Conservation (phyloP, 2,113 vertebrate species). For the Gasterosteus aculeatus region DNA sequence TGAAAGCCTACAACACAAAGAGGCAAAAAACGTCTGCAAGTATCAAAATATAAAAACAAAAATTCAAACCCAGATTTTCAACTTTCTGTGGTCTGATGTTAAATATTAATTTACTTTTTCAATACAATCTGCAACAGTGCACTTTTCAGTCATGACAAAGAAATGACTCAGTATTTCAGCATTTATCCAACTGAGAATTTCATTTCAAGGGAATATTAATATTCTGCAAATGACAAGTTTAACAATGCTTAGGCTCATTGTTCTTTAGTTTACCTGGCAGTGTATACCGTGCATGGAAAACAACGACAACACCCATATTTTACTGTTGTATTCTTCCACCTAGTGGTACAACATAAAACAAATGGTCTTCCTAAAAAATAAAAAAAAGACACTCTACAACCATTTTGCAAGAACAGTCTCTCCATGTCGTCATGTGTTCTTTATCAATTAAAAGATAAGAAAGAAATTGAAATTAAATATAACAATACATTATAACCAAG, state of each 20-base stretch:
- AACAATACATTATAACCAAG: background rate
- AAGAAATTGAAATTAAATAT: background rate
- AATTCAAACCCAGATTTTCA: background rate
- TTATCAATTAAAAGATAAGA: conserved; percentile 1
- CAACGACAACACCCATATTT: conserved; percentile 6
- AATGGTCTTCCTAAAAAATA: background rate
- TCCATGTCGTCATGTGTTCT: background rate
- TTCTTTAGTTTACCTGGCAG: conserved; percentile 13
- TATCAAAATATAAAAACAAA: too few species aligned
- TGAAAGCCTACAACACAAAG: too few species aligned
- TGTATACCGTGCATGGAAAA: background rate
- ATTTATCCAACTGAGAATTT: background rate
- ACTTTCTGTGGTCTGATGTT: background rate
- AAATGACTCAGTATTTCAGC: background rate
- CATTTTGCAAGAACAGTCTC: background rate
- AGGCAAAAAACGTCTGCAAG: too few species aligned
- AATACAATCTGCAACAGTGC: background rate
- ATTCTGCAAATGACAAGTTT: background rate
- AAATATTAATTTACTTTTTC: background rate
- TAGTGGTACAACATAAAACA: conserved; percentile 55
- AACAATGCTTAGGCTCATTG: background rate
- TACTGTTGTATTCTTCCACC: conserved; percentile 57
- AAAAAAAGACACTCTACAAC: background rate
- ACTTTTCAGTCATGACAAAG: background rate
- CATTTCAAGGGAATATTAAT: background rate